Evolutionary conservation across 2,888 invertebrate genomes (phyloP), one percentile per base, ranked within the genome.

Genomic region (Torymus texanus): DNA sequence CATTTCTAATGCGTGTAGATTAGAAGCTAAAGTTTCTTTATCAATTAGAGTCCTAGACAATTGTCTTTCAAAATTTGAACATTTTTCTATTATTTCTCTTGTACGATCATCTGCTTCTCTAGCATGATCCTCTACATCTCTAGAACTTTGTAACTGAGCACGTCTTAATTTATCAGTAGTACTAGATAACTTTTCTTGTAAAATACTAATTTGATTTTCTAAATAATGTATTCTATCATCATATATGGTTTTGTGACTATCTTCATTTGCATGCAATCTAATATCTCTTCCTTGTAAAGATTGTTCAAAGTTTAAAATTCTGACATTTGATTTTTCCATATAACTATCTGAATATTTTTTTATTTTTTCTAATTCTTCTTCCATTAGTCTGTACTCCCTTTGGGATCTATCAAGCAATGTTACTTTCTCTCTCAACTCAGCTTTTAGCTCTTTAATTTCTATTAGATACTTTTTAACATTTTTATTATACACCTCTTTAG

Each of bases 401-500:
- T 85, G 90, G 0, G 90, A 87, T 86, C 92, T 92, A 83, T 93
- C 93, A 1, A 93, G 83, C 74, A 82, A 59, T 11, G 91, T 86
- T 41, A 91, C 91, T 84, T 93, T 94, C 79, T 92, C 91, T 21
- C 92, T 91, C 55, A 94, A 85, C 83, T 94, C 93, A 0, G 92
- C 87, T 84, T 93, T 93, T 16, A 93, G 85, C 82, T 91, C 91
- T 83, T 92, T 92, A 13, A 94, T 92, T 82, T 94, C 93, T 12
- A 90, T 85, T 16, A 92, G 85, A 90, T 94, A 92, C 67, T 92
- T 92, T 66, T 93, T 90, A 14, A 93, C 88, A 86, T 93, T 94
- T 70, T 92, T 92, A 50, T 92, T 92, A 83, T 93, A 93, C 82
- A 92, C 92, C 2, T 92, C 91, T 85, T 92, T 93, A 0, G 93